phyloP scores from a whole-genome alignment of 2,113 vertebrate species.

The Myrmophylax atrothorax region DNA sequence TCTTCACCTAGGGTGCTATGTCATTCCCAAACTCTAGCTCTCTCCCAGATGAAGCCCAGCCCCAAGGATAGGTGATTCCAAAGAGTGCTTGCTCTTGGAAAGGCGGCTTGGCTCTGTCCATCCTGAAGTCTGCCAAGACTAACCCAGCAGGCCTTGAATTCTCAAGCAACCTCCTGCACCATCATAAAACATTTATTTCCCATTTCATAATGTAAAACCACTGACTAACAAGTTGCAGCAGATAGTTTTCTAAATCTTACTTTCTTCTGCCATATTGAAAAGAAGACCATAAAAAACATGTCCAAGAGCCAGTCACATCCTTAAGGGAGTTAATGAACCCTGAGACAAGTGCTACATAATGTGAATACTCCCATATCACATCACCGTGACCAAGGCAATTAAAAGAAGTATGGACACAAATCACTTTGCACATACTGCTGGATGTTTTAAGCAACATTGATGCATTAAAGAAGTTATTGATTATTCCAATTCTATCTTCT shows the following conservation, averaged over 20 bases:
- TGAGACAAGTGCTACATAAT: not conserved
- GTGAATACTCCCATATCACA: not conserved
- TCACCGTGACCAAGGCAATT: not conserved
- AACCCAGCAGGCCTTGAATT: not conserved
- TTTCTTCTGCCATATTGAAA: not conserved
- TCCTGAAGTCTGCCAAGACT: not conserved
- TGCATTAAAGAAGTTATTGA: not conserved
- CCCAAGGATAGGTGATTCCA: not conserved
- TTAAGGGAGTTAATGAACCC: not conserved
- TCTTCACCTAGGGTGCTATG: not conserved
- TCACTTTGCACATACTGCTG: not conserved
- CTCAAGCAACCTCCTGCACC: not conserved
- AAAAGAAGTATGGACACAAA: not conserved
- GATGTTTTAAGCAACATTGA: not conserved
- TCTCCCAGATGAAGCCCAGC: not conserved
- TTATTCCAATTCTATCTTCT: not conserved
- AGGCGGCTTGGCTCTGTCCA: not conserved
- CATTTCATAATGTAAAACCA: not conserved
- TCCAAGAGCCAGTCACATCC: not conserved
- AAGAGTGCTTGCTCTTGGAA: not conserved
- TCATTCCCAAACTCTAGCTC: not conserved
- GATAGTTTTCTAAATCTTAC: not conserved
- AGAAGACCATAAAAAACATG: accelerated
- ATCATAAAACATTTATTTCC: not conserved
- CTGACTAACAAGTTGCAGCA: not conserved